Evolutionary conservation across 2,888 invertebrate species (phyloP), one percentile per base, ranked within the genome.

Genomic region (Macrosiphum euphorbiae): DNA sequence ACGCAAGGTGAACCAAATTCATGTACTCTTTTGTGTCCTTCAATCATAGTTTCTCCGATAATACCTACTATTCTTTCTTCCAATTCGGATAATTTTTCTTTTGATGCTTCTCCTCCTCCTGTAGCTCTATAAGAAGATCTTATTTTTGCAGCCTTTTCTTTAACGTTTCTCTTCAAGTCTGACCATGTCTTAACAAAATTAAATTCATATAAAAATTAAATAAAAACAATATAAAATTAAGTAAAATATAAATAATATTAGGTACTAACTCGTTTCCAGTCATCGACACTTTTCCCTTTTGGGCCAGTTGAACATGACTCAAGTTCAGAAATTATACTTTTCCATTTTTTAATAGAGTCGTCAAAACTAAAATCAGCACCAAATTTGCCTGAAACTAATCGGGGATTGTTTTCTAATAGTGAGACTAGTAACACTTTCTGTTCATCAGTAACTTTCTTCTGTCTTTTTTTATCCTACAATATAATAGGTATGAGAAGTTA

Each of bases 21-120:
- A 67, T 67, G 67, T 28, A n/a, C n/a, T 67, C n/a, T n/a, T 67
- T 67, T 67, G 11, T 67, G 67, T 10, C 28, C 67, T 55, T 55
- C 55, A 55, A 55, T 55, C 67, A n/a, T 67, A 28, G 3, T 67
- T 28, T 67, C 13, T 67, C 67, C 67, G n/a, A 67, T n/a, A n/a
- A 67, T 67, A 67, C 67, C 67, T 28, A 67, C 67, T n/a, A 67
- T 67, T 67, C 67, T 67, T 67, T 67, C 67, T n/a, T 67, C 67
- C 28, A 67, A n/a, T n/a, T 28, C 67, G 28, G 20, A n/a, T 67
- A 67, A 67, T n/a, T n/a, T 67, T n/a, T 67, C n/a, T n/a, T 67
- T 28, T n/a, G 28, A 67, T 67, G 28, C n/a, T 28, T 67, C n/a
- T 67, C n/a, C 67, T 67, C 67, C 67, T 2, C n/a, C 67, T 0